Conservation (phyloP, 1,140 invertebrate genomes). For the Drosophila arizonae region DNA sequence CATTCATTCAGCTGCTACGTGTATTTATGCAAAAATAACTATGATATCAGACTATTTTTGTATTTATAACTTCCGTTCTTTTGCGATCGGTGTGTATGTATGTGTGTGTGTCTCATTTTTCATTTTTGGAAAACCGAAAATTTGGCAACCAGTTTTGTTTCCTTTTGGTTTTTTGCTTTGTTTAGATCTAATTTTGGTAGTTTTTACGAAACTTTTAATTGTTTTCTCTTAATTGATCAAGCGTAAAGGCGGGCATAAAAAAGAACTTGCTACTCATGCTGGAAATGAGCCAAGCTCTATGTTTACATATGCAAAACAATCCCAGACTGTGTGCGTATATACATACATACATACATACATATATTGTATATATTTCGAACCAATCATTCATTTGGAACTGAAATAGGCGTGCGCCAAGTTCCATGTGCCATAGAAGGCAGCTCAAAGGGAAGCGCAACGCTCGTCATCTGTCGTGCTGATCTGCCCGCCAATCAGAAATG, state of each 20-base stretch:
- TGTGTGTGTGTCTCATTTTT: conserved; percentile 28
- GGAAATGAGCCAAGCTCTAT: conserved; percentile 53
- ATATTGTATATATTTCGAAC: not conserved
- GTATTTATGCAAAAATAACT: conserved; percentile 52
- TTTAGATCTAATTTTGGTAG: conserved; percentile 33
- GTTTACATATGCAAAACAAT: conserved; percentile 23
- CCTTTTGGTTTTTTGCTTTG: conserved; percentile 7
- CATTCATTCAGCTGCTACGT: conserved; percentile 30
- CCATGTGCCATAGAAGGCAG: conserved; percentile 40
- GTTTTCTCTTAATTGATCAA: conserved; percentile 67
- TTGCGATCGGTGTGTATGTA: not conserved
- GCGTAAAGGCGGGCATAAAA: conserved; percentile 52
- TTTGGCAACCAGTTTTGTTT: conserved; percentile 57
- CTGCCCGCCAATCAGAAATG: conserved; percentile 28
- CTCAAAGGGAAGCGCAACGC: conserved; percentile 53
- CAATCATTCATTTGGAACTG: conserved; percentile 37
- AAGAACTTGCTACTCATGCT: conserved; percentile 39
- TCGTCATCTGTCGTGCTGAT: not conserved
- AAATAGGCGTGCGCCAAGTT: conserved; percentile 42
- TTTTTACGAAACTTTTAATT: conserved; percentile 71
- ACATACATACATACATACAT: not conserved
- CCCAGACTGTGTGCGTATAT: conserved; percentile 16
- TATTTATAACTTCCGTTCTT: conserved; percentile 72
- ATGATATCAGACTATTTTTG: conserved; percentile 67
- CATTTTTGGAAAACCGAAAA: conserved; percentile 47